A percentile compares a stretch with the other conserved stretches of the same genome.
phyloP scores from a whole-genome alignment of 30 jellyfish, hydroid and myxozoan species.

The Sanderia malayensis region DNA sequence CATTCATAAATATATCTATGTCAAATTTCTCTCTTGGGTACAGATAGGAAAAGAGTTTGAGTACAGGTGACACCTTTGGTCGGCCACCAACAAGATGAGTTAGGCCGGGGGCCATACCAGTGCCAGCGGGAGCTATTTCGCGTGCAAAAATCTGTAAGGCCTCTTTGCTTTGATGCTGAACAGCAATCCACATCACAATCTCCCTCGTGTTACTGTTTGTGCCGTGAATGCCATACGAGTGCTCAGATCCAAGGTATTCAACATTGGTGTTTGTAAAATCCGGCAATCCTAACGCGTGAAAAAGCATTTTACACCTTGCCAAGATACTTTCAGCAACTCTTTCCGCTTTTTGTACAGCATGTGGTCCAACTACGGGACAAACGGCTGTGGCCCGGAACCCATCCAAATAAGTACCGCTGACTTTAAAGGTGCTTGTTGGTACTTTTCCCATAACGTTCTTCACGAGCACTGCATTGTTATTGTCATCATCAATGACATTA shows the following conservation, averaged over 20 bases:
- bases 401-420: conserved; percentile 87
- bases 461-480: conserved; percentile 61
- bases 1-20: conserved; percentile 67
- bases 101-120: conserved; percentile 98
- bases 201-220: conserved; percentile 52
- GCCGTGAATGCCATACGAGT: conserved; percentile 53
- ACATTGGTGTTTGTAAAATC: conserved; percentile 37
- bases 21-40: conserved; percentile 68
- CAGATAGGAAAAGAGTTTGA: conserved; percentile 56
- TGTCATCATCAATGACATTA: conserved; percentile 36
- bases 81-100: conserved; percentile 88
- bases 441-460: conserved; percentile 63
- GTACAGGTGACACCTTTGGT: conserved; percentile 91
- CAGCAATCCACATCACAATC: conserved; percentile 87
- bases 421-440: conserved; percentile 68
- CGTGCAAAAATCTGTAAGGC: conserved; percentile 85
- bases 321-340: conserved; percentile 83
- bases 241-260: conserved; percentile 57
- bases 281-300: conserved; percentile 21
- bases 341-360: conserved; percentile 79
- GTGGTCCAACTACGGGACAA: conserved; percentile 90
- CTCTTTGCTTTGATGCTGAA: conserved; percentile 68
- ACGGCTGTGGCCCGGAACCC: conserved; percentile 90
- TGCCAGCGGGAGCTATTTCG: conserved; percentile 96
- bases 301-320: conserved; percentile 51